phyloP scores from a whole-genome alignment of 2,797 vertebrate species.

The Centropyge bicolor region DNA sequence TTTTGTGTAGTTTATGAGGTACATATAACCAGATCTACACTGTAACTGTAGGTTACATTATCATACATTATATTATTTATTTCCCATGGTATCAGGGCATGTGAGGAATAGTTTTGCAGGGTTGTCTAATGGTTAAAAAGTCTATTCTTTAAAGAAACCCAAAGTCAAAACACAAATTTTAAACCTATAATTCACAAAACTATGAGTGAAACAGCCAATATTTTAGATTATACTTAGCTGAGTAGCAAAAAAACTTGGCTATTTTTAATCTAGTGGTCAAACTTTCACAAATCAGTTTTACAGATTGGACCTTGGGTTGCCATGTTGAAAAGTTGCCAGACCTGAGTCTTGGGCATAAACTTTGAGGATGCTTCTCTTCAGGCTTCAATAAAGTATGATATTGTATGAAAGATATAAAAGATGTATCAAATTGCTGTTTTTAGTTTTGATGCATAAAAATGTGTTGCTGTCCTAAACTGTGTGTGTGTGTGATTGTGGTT shows the following conservation, averaged over 20 bases:
- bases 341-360: neutral
- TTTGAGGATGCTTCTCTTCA: neutral
- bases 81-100: neutral
- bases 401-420: neutral
- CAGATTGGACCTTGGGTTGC: neutral
- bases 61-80: neutral
- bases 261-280: neutral
- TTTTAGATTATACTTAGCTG: neutral
- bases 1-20: neutral
- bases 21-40: neutral
- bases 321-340: neutral
- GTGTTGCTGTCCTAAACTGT: conserved; percentile 2
- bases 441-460: conserved; percentile 20
- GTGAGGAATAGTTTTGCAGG: neutral
- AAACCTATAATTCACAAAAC: neutral
- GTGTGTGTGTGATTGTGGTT: neutral
- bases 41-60: neutral
- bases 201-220: neutral
- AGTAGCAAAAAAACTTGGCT: neutral
- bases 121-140: conserved; percentile 4
- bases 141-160: neutral
- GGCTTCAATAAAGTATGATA: neutral
- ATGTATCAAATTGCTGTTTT: conserved; percentile 15
- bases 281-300: neutral
- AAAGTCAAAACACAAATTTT: neutral